Evolutionary conservation across 37 sponge, comb jelly and placozoan species (phyloP).

Genomic region (Bolinopsis microptera): DNA sequence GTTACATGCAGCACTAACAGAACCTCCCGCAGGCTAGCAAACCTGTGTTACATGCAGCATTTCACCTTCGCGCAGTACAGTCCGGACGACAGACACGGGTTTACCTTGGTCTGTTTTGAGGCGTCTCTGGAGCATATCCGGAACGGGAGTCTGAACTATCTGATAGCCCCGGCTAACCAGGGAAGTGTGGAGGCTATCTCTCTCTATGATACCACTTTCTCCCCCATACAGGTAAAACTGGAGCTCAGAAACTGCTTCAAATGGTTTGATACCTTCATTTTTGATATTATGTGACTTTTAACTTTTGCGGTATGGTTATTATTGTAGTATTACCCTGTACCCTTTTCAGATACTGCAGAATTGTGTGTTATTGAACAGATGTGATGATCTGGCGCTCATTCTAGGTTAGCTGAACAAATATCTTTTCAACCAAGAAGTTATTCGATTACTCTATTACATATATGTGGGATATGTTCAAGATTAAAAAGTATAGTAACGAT

Average conservation of each 20-base stretch:
- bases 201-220: not conserved
- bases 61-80: constrained; percentile 76
- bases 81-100: constrained; percentile 10
- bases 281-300: too few relatives aligned
- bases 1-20: too few relatives aligned
- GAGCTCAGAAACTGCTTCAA: too few relatives aligned
- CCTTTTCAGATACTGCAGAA: not conserved
- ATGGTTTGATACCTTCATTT: too few relatives aligned
- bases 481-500: too few relatives aligned
- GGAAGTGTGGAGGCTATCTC: not conserved
- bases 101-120: constrained; percentile 51
- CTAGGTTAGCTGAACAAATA: constrained; percentile 70
- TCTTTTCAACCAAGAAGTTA: too few relatives aligned
- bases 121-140: constrained; percentile 50
- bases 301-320: too few relatives aligned
- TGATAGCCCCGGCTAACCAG: not conserved
- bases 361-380: constrained; percentile 3
- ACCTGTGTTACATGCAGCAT: constrained; percentile 79
- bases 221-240: not conserved
- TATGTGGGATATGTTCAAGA: too few relatives aligned
- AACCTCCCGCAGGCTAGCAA: constrained; percentile 78
- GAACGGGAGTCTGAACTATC: not conserved
- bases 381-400: not conserved
- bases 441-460: too few relatives aligned
- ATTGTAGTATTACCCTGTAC: too few relatives aligned